Evolutionary conservation across 2,797 vertebrate species (phyloP).

Genomic region (Tamandua tetradactyla): DNA sequence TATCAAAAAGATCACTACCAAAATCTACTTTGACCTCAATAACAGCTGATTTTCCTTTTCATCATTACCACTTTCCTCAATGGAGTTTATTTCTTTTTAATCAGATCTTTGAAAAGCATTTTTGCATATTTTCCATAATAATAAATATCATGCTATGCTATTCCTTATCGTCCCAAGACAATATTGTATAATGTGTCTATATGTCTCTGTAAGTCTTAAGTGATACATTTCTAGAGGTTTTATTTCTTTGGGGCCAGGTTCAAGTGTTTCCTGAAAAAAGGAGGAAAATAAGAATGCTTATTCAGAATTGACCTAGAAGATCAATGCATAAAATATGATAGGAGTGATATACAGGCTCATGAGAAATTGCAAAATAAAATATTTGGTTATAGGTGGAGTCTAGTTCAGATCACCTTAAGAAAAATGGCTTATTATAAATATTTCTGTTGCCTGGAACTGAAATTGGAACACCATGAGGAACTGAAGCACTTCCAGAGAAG

Average conservation of each 20-base stretch:
- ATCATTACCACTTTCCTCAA: background rate
- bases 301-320: background rate
- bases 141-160: background rate
- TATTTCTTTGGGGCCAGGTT: background rate
- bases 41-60: background rate
- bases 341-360: background rate
- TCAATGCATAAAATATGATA: background rate
- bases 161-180: background rate
- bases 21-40: background rate
- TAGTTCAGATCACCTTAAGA: background rate
- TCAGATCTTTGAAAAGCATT: background rate
- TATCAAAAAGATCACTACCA: background rate
- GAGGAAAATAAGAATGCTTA: background rate
- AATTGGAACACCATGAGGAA: background rate
- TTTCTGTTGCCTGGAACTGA: background rate
- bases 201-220: background rate
- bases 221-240: background rate
- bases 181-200: background rate
- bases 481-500: background rate
- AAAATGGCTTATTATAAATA: background rate
- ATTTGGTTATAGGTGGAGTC: background rate
- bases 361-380: background rate
- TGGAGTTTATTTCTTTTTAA: background rate
- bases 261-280: background rate
- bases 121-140: background rate